Evolutionary conservation across 2,888 invertebrate genomes (phyloP), one percentile per base, ranked within the genome.

Genomic region (Xestia c-nigrum): DNA sequence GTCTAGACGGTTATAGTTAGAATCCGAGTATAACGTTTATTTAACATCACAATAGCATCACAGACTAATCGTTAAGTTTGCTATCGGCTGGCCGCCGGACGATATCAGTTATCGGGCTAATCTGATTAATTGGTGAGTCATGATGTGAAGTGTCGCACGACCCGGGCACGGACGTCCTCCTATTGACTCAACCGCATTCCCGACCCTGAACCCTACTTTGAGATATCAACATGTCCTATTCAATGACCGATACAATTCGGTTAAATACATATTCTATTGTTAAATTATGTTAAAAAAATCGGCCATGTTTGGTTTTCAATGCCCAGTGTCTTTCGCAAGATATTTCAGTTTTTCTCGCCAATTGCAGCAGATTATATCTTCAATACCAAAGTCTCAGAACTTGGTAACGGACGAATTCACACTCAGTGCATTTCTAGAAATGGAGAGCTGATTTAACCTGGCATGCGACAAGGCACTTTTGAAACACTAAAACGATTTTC

Each of bases 101-200:
- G 94, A 93, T 94, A 95, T 90, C 89, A 77, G 90, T 91, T 94
- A 95, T 95, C 94, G 91, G 83, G 76, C 86, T 94, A 94, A 95
- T 96, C 94, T 91, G 93, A 94, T 95, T 95, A 95, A 94, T 95
- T 94, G 92, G 91, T 93, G 93, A 94, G 88, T 94, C 94, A 94
- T 84, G 83, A 89, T 85, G 86, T 89, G 85, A 87, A 90, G 87
- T 88, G 91, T 89, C 87, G 87, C 87, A 81, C 87, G 87, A 85
- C 88, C 83, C 87, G 85, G 75, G 79, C 84, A 84, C 87, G 82
- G 81, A 82, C 84, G 90, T 89, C 89, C 86, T 87, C 81, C 70
- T 91, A 91, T 92, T 91, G 90, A 92, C 85, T 89, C 87, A 72
- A 82, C 77, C 86, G 74, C 78, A 85, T 81, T 80, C 74, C 84